Evolutionary conservation across 2,797 vertebrate species (phyloP).

Genomic region (Selene dorsalis): DNA sequence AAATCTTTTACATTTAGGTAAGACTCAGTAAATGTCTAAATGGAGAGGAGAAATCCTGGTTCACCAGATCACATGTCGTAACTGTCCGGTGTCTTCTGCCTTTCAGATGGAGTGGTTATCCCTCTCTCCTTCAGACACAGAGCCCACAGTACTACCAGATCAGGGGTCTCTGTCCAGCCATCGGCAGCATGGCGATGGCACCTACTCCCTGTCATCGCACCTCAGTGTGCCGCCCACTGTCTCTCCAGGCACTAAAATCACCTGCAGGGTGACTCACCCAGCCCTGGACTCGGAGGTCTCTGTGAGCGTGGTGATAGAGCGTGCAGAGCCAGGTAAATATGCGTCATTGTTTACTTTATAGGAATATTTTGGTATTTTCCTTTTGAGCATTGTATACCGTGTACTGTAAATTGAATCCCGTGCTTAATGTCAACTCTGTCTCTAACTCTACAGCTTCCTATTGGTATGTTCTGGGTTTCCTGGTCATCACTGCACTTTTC

Average conservation of each 20-base stretch:
- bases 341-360: neutral
- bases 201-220: conserved; percentile 84
- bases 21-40: neutral
- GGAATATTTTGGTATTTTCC: neutral
- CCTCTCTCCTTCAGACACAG: conserved; percentile 56
- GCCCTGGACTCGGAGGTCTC: conserved; percentile 78
- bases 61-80: neutral
- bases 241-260: conserved; percentile 79
- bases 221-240: conserved; percentile 70
- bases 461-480: conserved; percentile 74
- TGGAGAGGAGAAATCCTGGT: neutral
- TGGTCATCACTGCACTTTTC: conserved; percentile 79
- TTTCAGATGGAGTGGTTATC: conserved; percentile 87
- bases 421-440: conserved; percentile 3
- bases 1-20: neutral
- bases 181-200: conserved; percentile 83
- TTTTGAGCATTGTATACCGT: neutral
- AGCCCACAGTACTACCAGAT: conserved; percentile 64
- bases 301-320: conserved; percentile 70
- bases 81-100: neutral
- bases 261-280: conserved; percentile 85
- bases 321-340: conserved; percentile 68
- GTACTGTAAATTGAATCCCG: neutral
- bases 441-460: conserved; percentile 73
- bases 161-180: conserved; percentile 85